Evolutionary conservation across 92 coral and sea anemone genomes (phyloP).

Genomic region (Siderastrea siderea): DNA sequence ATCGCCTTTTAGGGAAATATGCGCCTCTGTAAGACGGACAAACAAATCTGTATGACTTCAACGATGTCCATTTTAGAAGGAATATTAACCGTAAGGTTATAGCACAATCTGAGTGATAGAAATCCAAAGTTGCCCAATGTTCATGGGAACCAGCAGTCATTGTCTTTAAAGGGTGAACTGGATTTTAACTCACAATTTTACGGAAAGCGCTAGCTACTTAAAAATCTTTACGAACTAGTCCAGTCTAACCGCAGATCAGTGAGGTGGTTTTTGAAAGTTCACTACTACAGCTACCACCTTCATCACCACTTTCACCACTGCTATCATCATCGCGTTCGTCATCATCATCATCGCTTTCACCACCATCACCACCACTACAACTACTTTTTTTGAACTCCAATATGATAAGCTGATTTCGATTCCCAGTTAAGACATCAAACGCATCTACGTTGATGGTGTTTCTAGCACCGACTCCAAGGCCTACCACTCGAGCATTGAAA

Average conservation of each 20-base stretch:
- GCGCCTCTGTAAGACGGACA: too few species aligned
- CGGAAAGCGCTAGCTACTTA: neutral
- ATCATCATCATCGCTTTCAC: neutral
- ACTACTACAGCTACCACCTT: neutral
- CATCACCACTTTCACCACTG: neutral
- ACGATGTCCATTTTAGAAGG: too few species aligned
- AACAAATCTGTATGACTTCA: too few species aligned
- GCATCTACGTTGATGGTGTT: neutral
- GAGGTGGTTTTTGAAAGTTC: neutral
- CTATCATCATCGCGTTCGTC: neutral
- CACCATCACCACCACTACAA: neutral
- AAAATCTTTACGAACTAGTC: neutral
- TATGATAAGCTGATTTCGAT: neutral
- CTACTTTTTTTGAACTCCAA: neutral
- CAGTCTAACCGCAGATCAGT: neutral
- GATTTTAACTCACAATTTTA: neutral
- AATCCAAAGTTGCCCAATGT: too few species aligned
- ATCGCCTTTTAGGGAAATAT: too few species aligned
- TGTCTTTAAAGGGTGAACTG: too few species aligned
- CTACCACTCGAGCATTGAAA: conserved; percentile 12
- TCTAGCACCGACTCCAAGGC: conserved; percentile 6
- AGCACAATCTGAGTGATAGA: too few species aligned
- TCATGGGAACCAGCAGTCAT: too few species aligned
- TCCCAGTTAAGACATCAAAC: conserved; percentile 11
- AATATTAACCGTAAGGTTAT: too few species aligned